These are phyloP conservation scores for Cottus gobio DNA, from an alignment of 2,113 vertebrate species.

Conservation along the genomic window DNA sequence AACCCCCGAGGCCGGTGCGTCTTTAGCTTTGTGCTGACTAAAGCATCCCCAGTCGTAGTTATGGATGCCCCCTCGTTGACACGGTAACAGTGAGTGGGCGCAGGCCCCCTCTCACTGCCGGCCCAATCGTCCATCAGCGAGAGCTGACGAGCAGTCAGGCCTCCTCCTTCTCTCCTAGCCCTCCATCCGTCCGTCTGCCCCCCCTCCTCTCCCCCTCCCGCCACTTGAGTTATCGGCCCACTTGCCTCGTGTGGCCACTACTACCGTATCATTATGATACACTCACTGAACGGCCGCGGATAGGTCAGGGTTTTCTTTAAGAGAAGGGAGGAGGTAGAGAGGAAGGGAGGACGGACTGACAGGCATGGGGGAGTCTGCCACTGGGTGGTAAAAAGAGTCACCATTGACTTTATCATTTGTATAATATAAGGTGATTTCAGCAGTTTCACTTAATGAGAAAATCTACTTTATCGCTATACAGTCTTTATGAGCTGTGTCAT, in stretches of 20 bases:
- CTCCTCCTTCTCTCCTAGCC: conserved; percentile 18
- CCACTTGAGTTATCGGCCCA: conserved; percentile 58
- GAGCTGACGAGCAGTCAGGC: conserved; percentile 32
- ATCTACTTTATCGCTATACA: conserved; percentile 76
- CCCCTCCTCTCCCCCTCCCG: not conserved
- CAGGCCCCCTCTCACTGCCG: conserved; percentile 32
- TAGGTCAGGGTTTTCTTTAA: conserved; percentile 63
- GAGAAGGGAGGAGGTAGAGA: conserved; percentile 34
- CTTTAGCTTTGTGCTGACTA: conserved; percentile 67
- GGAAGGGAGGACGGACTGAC: conserved; percentile 28
- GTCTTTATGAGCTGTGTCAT: conserved; percentile 81
- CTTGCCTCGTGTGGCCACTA: conserved; percentile 26
- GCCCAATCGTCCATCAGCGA: conserved; percentile 51
- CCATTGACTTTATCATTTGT: conserved; percentile 82
- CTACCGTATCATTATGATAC: conserved; percentile 65
- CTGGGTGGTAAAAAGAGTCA: conserved; percentile 68
- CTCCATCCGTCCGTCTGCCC: not conserved
- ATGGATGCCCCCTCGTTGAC: conserved; percentile 66
- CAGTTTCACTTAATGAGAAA: conserved; percentile 82
- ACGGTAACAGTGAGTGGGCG: conserved; percentile 45
- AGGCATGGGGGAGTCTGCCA: conserved; percentile 54
- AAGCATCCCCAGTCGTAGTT: conserved; percentile 46
- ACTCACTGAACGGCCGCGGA: conserved; percentile 57
- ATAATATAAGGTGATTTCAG: conserved; percentile 79
- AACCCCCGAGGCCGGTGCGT: conserved; percentile 30